Evolutionary conservation across 2,797 vertebrate genomes (phyloP), one percentile per base, ranked within the genome.

Genomic region (Rhadinocentrus ornatus): DNA sequence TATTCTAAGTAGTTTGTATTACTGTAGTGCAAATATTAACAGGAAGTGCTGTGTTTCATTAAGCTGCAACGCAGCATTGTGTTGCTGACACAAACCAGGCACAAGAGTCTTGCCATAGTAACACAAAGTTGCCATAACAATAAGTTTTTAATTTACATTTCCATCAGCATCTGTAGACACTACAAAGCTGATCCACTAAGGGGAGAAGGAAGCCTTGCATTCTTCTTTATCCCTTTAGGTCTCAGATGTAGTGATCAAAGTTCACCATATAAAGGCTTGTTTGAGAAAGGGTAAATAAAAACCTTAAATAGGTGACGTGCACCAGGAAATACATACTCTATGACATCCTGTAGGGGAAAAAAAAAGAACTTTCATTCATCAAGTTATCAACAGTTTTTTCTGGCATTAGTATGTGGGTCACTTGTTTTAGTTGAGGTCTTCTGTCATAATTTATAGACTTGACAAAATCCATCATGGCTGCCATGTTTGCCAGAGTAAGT

Each of bases 211-310:
- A 7, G 5, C 11, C n/a, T n/a, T n/a, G 1, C 9, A 32, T 9
- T 32, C 27, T n/a, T 2, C 29, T 32, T 41, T 13, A 60, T n/a
- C 4, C 20, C 12, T 41, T 29, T 29, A 20, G 29, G 26, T 44
- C 58, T 15, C 24, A 27, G 15, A 26, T 27, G 37, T 34, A 39
- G 20, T 4, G 12, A 7, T 35, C 4, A 52, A 7, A 27, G 0
- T 32, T 57, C 4, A 39, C 63, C 39, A 60, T 56, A 65, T 61
- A 71, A 64, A 50, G 48, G 11, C 37, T 41, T 46, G n/a, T 13
- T 62, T 27, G 61, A 56, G 20, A 53, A 27, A 44, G 39, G n/a
- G n/a, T n/a, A 22, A 48, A 50, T 11, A 50, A 50, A 50, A 24
- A 9, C 11, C 3, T 53, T 4, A 53, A 27, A 24, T 10, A 50